A percentile compares a stretch with the other conserved stretches of the same genome.
Evolutionary conservation across 2,113 vertebrate genomes (phyloP).

Genomic region (Notarius lentiginosus): DNA sequence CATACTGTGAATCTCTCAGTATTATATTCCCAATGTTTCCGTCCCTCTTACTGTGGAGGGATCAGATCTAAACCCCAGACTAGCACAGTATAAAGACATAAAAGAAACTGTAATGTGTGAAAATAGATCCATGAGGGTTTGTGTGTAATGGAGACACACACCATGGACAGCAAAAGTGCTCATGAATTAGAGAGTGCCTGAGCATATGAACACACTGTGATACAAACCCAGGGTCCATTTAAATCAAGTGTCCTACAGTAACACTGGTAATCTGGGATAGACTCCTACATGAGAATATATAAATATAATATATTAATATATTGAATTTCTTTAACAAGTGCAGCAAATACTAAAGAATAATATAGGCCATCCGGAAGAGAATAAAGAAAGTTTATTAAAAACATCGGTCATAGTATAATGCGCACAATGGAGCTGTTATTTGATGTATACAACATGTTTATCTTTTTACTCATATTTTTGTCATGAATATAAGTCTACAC

Average conservation of each 20-base stretch:
- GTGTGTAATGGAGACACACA: background rate
- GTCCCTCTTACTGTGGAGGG: background rate
- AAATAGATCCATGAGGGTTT: background rate
- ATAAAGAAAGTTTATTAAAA: background rate
- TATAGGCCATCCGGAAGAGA: background rate
- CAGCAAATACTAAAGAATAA: background rate
- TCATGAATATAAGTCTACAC: background rate
- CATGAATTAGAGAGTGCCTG: background rate
- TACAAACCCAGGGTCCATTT: background rate
- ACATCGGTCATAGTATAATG: background rate
- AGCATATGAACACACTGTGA: background rate
- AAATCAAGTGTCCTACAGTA: too few species aligned
- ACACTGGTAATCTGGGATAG: background rate
- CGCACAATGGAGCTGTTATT: background rate
- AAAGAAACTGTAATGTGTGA: background rate
- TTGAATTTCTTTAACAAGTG: background rate
- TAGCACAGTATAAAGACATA: background rate
- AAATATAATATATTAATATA: background rate
- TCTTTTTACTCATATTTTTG: background rate
- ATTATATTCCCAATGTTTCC: background rate
- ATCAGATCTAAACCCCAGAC: background rate
- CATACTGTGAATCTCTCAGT: background rate
- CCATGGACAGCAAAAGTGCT: background rate
- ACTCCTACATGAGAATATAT: background rate
- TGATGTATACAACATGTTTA: background rate